Conservation (phyloP, 1,140 invertebrate genomes). For the Gryon sp. region DNA sequence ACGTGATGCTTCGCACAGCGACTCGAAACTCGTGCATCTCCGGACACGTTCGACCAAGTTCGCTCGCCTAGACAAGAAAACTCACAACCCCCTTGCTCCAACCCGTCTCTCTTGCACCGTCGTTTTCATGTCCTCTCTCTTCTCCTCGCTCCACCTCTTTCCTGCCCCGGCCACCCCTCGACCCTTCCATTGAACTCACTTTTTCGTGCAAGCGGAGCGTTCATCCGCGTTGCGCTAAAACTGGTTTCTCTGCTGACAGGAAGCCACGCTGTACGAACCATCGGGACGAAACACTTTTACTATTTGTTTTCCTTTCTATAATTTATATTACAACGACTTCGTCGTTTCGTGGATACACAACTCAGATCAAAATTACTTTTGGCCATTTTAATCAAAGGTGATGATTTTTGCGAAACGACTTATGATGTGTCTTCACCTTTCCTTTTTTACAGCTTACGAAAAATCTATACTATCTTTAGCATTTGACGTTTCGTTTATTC, state of each 20-base stretch:
- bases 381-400: not conserved
- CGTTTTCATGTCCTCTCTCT: too few species aligned
- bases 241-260: slow-evolving; percentile 63
- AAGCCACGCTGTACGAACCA: slow-evolving; percentile 52
- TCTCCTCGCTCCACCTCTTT: slow-evolving; percentile 7
- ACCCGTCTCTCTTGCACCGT: too few species aligned
- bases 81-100: not conserved
- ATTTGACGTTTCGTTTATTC: too few species aligned
- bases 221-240: slow-evolving; percentile 60
- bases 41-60: slow-evolving; percentile 53
- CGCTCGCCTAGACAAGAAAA: slow-evolving; percentile 15
- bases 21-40: slow-evolving; percentile 19
- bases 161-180: not conserved
- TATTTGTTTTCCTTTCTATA: slow-evolving; percentile 64
- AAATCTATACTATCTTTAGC: too few species aligned
- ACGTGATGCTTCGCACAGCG: slow-evolving; percentile 72
- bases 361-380: not conserved
- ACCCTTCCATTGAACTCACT: not conserved
- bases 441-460: too few species aligned
- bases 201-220: slow-evolving; percentile 55
- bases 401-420: too few species aligned
- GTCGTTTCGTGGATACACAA: not conserved
- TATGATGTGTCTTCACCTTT: too few species aligned
- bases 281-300: slow-evolving; percentile 63
- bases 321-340: slow-evolving; percentile 36